Conservation (phyloP, 2,113 vertebrate species). For the Lophura nycthemera region DNA sequence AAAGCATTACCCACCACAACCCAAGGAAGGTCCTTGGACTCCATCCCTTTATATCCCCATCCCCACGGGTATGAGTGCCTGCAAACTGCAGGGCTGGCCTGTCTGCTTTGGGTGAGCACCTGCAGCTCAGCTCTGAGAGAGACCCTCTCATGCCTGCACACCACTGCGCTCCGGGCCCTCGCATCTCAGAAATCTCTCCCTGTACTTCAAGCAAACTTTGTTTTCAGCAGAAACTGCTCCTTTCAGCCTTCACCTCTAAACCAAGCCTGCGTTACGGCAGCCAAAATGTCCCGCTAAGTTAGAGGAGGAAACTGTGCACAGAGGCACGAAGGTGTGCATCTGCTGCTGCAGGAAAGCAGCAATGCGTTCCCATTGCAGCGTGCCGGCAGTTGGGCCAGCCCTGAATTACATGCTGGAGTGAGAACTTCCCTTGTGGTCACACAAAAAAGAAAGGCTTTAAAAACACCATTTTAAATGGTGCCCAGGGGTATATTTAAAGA, state of each 20-base stretch:
- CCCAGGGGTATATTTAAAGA: conserved; percentile 47
- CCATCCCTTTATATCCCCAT: not conserved
- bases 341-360: not conserved
- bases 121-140: not conserved
- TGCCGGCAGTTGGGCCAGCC: conserved; percentile 67
- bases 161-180: not conserved
- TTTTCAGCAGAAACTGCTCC: not conserved
- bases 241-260: not conserved
- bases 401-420: conserved; percentile 57
- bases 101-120: not conserved
- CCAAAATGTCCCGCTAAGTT: conserved; percentile 19
- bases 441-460: conserved; percentile 11
- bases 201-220: not conserved
- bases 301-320: not conserved
- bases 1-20: not conserved
- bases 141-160: too few relatives aligned
- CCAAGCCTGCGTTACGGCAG: not conserved
- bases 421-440: conserved; percentile 60
- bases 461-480: conserved; percentile 42
- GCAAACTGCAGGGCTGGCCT: not conserved
- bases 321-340: not conserved
- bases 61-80: not conserved
- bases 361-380: too few relatives aligned
- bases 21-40: not conserved
- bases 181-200: not conserved